These are phyloP conservation scores for Macrotis lagotis DNA, from an alignment of 2,113 vertebrate species.

Conservation along the genomic window DNA sequence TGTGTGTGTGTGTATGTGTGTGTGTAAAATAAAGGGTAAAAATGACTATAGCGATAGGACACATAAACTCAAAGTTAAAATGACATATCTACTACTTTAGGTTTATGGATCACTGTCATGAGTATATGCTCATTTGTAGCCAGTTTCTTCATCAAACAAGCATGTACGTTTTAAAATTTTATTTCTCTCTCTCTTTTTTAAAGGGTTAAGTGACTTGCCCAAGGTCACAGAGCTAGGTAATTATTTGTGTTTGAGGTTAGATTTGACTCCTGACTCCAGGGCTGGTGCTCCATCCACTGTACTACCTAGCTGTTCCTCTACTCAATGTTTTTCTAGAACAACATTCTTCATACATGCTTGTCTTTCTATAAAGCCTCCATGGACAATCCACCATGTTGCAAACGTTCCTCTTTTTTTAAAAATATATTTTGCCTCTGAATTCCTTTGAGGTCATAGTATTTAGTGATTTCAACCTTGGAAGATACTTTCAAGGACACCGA, in stretches of 20 bases:
- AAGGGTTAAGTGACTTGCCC: too few relatives aligned
- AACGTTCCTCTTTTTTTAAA: neutral
- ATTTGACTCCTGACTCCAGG: too few relatives aligned
- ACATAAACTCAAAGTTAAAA: neutral
- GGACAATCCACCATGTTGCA: neutral
- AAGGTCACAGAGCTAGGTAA: too few relatives aligned
- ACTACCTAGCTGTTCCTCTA: too few relatives aligned
- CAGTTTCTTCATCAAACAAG: neutral
- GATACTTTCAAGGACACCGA: neutral
- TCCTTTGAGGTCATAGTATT: neutral
- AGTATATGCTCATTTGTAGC: neutral
- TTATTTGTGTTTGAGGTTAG: too few relatives aligned
- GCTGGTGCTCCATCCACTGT: too few relatives aligned
- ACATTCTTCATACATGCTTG: neutral
- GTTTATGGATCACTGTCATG: neutral
- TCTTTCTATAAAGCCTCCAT: neutral
- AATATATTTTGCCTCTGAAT: neutral
- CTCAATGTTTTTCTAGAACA: constrained; percentile 25
- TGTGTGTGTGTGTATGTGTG: too few relatives aligned
- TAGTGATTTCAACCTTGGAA: neutral
- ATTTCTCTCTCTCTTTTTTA: too few relatives aligned
- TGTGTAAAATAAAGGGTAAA: neutral
- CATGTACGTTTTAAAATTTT: too few relatives aligned
- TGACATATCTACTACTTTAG: neutral
- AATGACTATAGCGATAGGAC: neutral